Base-by-base conservation (phyloP, 2,888 invertebrate species). In the Machimus rusticus region DNA sequence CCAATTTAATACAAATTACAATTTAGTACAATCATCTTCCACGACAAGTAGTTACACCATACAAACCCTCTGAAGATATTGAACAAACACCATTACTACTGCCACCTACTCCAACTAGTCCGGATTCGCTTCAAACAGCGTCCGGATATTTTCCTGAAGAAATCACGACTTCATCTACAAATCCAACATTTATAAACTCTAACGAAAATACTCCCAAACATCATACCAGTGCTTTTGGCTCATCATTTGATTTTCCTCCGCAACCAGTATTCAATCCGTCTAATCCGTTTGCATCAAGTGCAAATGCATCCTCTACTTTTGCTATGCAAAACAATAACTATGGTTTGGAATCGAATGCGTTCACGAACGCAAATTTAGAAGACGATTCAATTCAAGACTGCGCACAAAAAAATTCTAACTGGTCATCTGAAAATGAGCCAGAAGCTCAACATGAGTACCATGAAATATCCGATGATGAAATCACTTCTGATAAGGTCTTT, bases 31-130 rank as follows among this genome's bases (percentile, higher is more conserved):
- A 95, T 89, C 95, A 96, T 93, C 95, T 98, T 88, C 98, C 98
- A 43, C 95, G 97, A 43, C 98, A 98, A 93, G 95, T 98, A 31
- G 97, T 98, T 51, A 96, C 97, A 9, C 97, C 98, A 1, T 98
- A 97, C 92, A 96, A 97, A 90, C 97, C 97, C 0, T 97, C 97
- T 23, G 97, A 97, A 90, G 98, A 98, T 90, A 92, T 95, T 89
- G 96, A 96, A 90, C 95, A 95, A 90, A 94, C 95, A 51, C 96
- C 95, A 0, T 92, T 96, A 14, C 93, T 96, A 88, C 93, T 94
- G 89, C 94, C 94, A 0, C 92, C 93, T 39, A 93, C 93, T 55
- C 93, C 93, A 28, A 93, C 92, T 51, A 93, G 93, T 89, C 93
- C 92, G 5, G 93, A 93, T 88, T 93, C 93, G 6, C 89, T 92